A percentile compares a stretch with the other conserved stretches of the same genome.
Conservation (phyloP, 30 jellyfish, hydroid and myxozoan genomes). For the Rhopilema esculentum region DNA sequence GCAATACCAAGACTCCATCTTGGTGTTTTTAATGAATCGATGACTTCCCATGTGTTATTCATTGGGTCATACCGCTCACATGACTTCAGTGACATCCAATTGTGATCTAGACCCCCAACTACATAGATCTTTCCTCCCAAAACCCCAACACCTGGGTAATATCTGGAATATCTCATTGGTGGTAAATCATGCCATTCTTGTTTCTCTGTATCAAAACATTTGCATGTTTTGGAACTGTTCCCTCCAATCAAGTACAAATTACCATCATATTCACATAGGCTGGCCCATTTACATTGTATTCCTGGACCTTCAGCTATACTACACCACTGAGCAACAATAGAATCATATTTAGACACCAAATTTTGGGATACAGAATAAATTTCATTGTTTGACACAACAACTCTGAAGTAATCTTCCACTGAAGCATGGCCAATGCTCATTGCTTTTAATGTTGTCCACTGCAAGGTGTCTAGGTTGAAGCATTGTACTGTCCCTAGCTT, state of each 20-base stretch:
- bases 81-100: constrained; percentile 85
- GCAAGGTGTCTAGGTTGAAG: constrained; percentile 86
- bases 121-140: constrained; percentile 86
- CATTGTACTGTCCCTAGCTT: constrained; percentile 96
- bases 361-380: constrained; percentile 83
- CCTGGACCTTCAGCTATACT: constrained; percentile 93
- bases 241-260: constrained; percentile 90
- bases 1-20: constrained; percentile 99
- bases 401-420: constrained; percentile 90
- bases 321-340: constrained; percentile 90
- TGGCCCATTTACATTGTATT: constrained; percentile 98
- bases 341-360: constrained; percentile 83
- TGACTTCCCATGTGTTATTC: constrained; percentile 74
- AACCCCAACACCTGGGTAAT: constrained; percentile 95
- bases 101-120: constrained; percentile 92
- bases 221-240: constrained; percentile 80
- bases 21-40: constrained; percentile 77
- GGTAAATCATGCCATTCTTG: constrained; percentile 84
- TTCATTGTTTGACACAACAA: constrained; percentile 89
- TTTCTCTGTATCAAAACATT: constrained; percentile 74
- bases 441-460: constrained; percentile 87
- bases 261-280: constrained; percentile 84
- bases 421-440: constrained; percentile 89
- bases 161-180: constrained; percentile 77
- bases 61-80: constrained; percentile 91